Evolutionary conservation across 2,113 vertebrate genomes (phyloP).

Genomic region (Alces alces): DNA sequence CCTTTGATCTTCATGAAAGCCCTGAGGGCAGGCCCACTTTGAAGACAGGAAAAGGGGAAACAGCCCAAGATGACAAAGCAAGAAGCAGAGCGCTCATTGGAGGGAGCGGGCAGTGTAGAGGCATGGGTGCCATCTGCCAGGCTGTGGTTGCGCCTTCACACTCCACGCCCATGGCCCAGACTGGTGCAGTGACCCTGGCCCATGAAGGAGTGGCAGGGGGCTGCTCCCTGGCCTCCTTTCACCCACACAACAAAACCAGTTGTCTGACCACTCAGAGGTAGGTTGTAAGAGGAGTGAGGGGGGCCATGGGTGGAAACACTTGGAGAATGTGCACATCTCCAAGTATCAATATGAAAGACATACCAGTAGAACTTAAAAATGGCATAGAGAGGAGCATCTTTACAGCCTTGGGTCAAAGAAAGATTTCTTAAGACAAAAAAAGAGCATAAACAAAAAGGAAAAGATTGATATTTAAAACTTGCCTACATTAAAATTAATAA

Average conservation of each 20-base stretch:
- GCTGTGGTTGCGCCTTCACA: too few species aligned
- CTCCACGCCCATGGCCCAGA: accelerated
- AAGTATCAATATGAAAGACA: not conserved
- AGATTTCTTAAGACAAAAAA: not conserved
- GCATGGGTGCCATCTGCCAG: not conserved
- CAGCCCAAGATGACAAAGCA: not conserved
- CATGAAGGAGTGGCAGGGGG: not conserved
- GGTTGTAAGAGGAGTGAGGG: not conserved
- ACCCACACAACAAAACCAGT: too few species aligned
- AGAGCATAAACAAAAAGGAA: not conserved
- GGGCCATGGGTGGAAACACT: not conserved
- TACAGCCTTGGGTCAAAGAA: not conserved
- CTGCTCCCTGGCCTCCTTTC: not conserved
- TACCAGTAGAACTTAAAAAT: not conserved
- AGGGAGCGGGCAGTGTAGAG: not conserved
- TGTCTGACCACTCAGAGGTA: not conserved
- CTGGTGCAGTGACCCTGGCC: not conserved
- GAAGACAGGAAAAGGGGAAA: not conserved
- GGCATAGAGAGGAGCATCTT: not conserved
- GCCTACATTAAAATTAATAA: not conserved
- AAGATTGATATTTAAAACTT: not conserved
- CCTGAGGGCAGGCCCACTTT: not conserved
- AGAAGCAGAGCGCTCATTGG: accelerated
- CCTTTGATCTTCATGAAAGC: not conserved
- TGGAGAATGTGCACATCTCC: not conserved